These are phyloP conservation scores for Thelaira solivaga DNA, from an alignment of 2,888 invertebrate genomes.

Conservation along the genomic window DNA sequence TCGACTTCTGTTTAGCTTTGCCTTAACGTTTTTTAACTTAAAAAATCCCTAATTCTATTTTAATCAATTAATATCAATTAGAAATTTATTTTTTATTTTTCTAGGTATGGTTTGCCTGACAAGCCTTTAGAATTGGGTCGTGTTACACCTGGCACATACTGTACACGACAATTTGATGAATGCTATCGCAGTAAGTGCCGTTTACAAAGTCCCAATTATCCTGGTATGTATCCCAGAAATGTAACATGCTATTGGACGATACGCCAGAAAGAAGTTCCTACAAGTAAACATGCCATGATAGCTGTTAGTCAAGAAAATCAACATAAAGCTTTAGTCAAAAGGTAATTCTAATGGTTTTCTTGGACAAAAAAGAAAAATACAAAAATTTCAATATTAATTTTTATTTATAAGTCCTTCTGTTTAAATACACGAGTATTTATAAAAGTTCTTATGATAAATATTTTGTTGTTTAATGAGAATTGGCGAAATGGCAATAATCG, in stretches of 20 bases:
- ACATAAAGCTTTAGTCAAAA: constrained; percentile 78
- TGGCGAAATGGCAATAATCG: too few species aligned
- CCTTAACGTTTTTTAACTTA: too few species aligned
- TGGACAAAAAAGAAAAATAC: background rate
- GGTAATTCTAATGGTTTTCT: constrained; percentile 66
- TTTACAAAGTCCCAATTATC: constrained; percentile 93
- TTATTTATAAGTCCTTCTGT: background rate
- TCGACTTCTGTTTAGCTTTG: too few species aligned
- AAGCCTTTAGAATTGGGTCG: constrained; percentile 89
- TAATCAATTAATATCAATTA: too few species aligned
- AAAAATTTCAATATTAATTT: background rate
- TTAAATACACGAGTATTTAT: too few species aligned
- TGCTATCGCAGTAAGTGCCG: constrained; percentile 90
- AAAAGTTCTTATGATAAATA: too few species aligned
- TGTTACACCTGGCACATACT: constrained; percentile 89
- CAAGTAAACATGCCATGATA: constrained; percentile 94
- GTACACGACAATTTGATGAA: constrained; percentile 90
- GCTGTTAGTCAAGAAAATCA: constrained; percentile 88
- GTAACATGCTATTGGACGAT: constrained; percentile 94
- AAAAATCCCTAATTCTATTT: too few species aligned
- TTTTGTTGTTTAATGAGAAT: too few species aligned
- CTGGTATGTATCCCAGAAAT: constrained; percentile 88
- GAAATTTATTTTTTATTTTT: background rate
- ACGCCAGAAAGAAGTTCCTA: constrained; percentile 89
- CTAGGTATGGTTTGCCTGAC: constrained; percentile 84